phyloP scores from a whole-genome alignment of 2,113 vertebrate genomes.

The Alouatta palliata region DNA sequence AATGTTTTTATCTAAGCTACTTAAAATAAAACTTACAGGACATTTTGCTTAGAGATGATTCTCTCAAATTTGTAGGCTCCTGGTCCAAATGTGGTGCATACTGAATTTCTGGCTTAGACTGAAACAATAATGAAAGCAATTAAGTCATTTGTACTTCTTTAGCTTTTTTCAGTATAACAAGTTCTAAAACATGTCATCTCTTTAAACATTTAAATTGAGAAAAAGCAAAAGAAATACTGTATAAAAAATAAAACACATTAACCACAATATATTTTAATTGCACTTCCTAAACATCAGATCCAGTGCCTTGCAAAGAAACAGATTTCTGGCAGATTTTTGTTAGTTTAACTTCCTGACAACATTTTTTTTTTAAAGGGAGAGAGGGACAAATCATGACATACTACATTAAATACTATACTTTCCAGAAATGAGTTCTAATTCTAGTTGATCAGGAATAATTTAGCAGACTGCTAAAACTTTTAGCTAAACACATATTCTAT shows the following conservation, averaged over 20 bases:
- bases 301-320: slow-evolving; percentile 40
- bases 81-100: slow-evolving; percentile 89
- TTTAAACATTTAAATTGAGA: slow-evolving; percentile 58
- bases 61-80: slow-evolving; percentile 84
- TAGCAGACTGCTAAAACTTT: slow-evolving; percentile 30
- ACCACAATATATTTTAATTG: slow-evolving; percentile 60
- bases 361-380: neutral
- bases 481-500: slow-evolving; percentile 16
- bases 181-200: slow-evolving; percentile 53
- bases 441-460: slow-evolving; percentile 52
- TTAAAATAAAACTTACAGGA: slow-evolving; percentile 86
- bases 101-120: slow-evolving; percentile 94
- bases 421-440: slow-evolving; percentile 58
- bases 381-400: slow-evolving; percentile 21
- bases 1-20: slow-evolving; percentile 12
- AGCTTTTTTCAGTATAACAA: slow-evolving; percentile 51
- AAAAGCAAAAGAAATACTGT: slow-evolving; percentile 53
- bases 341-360: slow-evolving; percentile 54
- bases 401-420: slow-evolving; percentile 38
- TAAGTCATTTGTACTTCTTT: slow-evolving; percentile 53
- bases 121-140: slow-evolving; percentile 76
- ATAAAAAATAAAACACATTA: slow-evolving; percentile 63
- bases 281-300: slow-evolving; percentile 51
- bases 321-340: slow-evolving; percentile 43
- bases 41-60: slow-evolving; percentile 83